These are phyloP conservation scores for Agonum fuliginosum DNA, from an alignment of 2,888 invertebrate genomes.

Conservation along the genomic window DNA sequence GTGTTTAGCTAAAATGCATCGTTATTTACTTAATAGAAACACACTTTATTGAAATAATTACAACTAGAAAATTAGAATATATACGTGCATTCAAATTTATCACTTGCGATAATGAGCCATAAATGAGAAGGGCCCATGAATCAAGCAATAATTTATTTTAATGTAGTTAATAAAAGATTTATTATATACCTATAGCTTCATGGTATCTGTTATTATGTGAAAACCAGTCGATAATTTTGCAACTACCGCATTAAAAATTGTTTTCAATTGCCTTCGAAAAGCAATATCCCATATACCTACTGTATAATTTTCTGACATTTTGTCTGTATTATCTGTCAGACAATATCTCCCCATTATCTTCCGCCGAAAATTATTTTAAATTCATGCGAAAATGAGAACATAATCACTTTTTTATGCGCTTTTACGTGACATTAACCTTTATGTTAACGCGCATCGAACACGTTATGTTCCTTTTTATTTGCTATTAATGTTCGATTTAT, in stretches of 20 bases:
- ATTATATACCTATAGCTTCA: no score
- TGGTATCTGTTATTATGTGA: neutral
- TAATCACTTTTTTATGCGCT: neutral
- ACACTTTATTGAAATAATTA: no score
- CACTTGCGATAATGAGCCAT: no score
- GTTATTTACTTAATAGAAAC: neutral
- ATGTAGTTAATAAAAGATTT: no score
- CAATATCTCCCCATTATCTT: conserved; percentile 8
- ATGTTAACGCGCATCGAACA: conserved; percentile 24
- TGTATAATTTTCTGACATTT: conserved; percentile 33
- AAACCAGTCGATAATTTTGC: neutral
- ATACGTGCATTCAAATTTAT: no score
- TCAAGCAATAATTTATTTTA: no score
- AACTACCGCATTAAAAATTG: conserved; percentile 6
- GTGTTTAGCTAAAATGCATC: neutral
- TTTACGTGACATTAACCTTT: neutral
- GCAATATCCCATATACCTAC: neutral
- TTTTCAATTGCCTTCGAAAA: no score
- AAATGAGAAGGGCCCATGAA: no score
- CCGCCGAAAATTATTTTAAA: conserved; percentile 37
- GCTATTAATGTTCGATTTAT: conserved; percentile 12
- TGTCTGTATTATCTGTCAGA: neutral
- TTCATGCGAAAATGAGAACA: conserved; percentile 12
- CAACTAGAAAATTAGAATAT: no score
- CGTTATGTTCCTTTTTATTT: conserved; percentile 13